Conservation (phyloP, 2,113 vertebrate genomes). For the Buteo buteo region DNA sequence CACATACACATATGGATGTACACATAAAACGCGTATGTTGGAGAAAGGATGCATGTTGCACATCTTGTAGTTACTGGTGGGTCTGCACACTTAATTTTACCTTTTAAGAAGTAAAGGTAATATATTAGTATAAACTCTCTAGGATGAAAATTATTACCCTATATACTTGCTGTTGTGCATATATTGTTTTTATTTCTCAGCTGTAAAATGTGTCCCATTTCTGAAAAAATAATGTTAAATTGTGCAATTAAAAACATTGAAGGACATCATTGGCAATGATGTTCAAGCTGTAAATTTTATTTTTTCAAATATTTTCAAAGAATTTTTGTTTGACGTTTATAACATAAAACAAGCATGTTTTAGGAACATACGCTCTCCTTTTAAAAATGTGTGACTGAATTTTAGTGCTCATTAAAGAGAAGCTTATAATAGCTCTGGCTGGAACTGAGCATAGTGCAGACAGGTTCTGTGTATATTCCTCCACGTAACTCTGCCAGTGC, state of each 20-base stretch:
- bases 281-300: background rate
- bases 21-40: background rate
- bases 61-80: background rate
- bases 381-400: conserved; percentile 21
- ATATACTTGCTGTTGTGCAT: background rate
- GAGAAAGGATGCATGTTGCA: background rate
- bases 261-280: background rate
- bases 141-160: background rate
- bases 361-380: background rate
- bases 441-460: conserved; percentile 8
- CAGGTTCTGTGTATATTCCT: background rate
- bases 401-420: conserved; percentile 41
- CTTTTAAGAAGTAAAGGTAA: background rate
- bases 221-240: background rate
- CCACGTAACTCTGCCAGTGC: background rate
- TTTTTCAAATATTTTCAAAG: background rate
- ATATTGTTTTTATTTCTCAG: background rate
- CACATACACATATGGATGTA: background rate
- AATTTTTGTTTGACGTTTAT: background rate
- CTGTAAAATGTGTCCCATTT: background rate
- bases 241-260: background rate
- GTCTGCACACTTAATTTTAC: background rate
- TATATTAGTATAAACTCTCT: background rate
- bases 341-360: background rate
- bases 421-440: conserved; percentile 25